Conservation (phyloP, 2,113 vertebrate genomes). For the Australoheros scitulus region DNA sequence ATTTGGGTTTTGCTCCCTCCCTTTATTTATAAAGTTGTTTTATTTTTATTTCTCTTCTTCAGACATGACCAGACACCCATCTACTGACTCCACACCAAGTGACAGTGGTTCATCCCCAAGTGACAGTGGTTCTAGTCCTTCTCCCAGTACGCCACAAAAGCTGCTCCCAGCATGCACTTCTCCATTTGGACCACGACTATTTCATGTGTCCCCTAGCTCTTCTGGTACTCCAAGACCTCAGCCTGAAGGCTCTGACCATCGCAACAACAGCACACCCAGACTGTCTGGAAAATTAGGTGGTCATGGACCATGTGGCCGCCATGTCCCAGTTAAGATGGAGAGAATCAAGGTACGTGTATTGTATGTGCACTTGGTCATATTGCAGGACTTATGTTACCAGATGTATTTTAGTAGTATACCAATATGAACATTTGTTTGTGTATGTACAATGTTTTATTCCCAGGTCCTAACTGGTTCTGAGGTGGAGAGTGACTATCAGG, state of each 20-base stretch:
- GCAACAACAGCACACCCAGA: conserved; percentile 64
- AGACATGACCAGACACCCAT: conserved; percentile 81
- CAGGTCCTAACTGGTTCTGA: conserved; percentile 82
- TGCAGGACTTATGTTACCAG: neutral
- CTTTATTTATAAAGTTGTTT: neutral
- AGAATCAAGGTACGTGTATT: conserved; percentile 79
- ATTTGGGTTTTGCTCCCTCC: neutral
- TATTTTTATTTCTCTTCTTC: conserved; percentile 40
- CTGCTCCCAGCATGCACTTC: conserved; percentile 74
- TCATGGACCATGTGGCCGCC: conserved; percentile 72
- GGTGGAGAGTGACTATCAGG: conserved; percentile 82
- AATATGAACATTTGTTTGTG: conserved; percentile 1
- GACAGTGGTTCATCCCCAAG: conserved; percentile 76
- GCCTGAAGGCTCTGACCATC: conserved; percentile 85
- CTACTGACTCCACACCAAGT: conserved; percentile 80
- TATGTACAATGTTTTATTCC: conserved; percentile 16
- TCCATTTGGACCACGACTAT: conserved; percentile 75
- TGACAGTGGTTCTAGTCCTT: conserved; percentile 80
- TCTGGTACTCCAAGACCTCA: conserved; percentile 82
- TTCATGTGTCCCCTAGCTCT: conserved; percentile 64
- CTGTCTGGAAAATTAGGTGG: conserved; percentile 72
- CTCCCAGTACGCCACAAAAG: conserved; percentile 79
- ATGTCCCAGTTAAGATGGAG: conserved; percentile 79
- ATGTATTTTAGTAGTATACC: neutral
- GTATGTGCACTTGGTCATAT: conserved; percentile 1